These are phyloP conservation scores for Epinotia nisella DNA, from an alignment of 2,888 invertebrate species.

Conservation along the genomic window DNA sequence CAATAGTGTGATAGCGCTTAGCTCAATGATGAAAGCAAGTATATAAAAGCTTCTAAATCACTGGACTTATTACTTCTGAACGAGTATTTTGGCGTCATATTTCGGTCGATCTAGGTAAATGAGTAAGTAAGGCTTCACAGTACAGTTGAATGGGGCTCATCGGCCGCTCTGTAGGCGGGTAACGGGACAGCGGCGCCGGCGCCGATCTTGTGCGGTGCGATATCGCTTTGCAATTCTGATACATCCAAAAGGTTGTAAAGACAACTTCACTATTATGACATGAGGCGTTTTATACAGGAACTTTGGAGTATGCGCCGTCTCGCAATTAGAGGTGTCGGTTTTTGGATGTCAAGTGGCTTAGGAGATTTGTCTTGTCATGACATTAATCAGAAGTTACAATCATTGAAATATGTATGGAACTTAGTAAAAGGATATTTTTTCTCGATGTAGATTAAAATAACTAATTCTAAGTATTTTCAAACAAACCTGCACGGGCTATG, in stretches of 20 bases:
- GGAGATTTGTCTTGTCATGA: conserved; percentile 14
- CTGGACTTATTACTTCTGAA: conserved; percentile 17
- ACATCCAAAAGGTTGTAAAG: conserved; percentile 1
- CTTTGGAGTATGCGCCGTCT: conserved; percentile 23
- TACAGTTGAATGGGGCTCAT: conserved; percentile 47
- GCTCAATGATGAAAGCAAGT: conserved; percentile 10
- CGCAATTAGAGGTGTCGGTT: conserved; percentile 34
- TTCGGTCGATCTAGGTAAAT: conserved; percentile 48
- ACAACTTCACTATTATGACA: neutral
- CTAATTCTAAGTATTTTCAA: too few relatives aligned
- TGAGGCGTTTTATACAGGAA: neutral
- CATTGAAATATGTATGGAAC: neutral
- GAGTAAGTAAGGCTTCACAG: conserved; percentile 8
- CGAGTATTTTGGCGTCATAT: conserved; percentile 53
- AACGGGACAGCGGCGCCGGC: conserved; percentile 64
- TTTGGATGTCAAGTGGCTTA: conserved; percentile 40
- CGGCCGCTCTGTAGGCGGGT: conserved; percentile 64
- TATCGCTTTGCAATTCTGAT: conserved; percentile 54
- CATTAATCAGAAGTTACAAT: conserved; percentile 4
- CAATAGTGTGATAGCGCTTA: neutral
- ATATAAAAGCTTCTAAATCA: conserved; percentile 30
- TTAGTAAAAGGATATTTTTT: neutral
- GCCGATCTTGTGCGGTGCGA: conserved; percentile 55
- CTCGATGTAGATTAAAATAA: neutral
- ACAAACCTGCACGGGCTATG: too few relatives aligned